Percentiles rank a stretch among this genome's conserved stretches.
Conservation (phyloP, 2,888 invertebrate genomes). For the Ochropleura plecta region DNA sequence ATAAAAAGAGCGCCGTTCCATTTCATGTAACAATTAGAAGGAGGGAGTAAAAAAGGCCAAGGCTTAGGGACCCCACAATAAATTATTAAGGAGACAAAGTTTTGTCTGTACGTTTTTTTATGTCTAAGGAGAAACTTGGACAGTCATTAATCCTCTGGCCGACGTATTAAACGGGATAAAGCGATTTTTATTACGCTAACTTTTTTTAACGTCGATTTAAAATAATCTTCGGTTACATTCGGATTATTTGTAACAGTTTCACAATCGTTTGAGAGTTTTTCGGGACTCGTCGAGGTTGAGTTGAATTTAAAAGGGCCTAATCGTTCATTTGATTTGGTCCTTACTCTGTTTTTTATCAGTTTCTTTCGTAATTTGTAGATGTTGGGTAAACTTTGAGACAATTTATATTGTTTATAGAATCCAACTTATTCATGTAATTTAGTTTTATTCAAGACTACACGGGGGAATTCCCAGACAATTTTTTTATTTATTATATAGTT, state of each 20-base stretch:
- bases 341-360: conserved; percentile 58
- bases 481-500: conserved; percentile 24
- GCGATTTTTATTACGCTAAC: conserved; percentile 73
- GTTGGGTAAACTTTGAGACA: conserved; percentile 56
- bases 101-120: conserved; percentile 74
- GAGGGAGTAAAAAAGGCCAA: conserved; percentile 73
- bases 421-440: conserved; percentile 59
- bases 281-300: conserved; percentile 35
- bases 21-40: conserved; percentile 81
- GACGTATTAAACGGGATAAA: conserved; percentile 76
- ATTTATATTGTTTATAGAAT: conserved; percentile 60
- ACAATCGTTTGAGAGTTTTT: conserved; percentile 59
- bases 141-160: conserved; percentile 75
- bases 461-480: background rate
- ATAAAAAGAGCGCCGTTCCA: conserved; percentile 72
- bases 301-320: conserved; percentile 65
- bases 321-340: conserved; percentile 64
- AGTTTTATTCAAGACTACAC: conserved; percentile 39
- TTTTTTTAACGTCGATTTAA: conserved; percentile 74
- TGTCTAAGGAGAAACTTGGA: conserved; percentile 69
- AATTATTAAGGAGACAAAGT: conserved; percentile 82
- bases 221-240: conserved; percentile 71
- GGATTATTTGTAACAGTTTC: conserved; percentile 64
- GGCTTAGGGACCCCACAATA: conserved; percentile 75
- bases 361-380: conserved; percentile 56